Base-by-base conservation (phyloP, 1,140 invertebrate genomes). In the Chironomus tepperi region DNA sequence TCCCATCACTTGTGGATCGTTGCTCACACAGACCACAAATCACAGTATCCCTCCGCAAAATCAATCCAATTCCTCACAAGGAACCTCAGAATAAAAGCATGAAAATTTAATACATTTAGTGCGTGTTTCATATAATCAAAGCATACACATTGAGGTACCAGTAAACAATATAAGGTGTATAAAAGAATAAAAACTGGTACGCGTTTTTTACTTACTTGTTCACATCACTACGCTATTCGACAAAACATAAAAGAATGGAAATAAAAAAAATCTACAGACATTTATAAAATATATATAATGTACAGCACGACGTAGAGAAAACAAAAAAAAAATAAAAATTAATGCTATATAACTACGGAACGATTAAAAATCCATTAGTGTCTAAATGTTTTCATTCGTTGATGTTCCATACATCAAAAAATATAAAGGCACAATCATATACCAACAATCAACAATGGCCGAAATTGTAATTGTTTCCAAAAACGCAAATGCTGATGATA, bases 401-500 rank as follows among this genome's bases (percentile, higher is more conserved):
- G 47, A 57, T 57, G 47, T 57, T 57, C 47, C 47, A 57, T 57
- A 57, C 47, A 57, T 57, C 47, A 57, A n/a, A 57, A 12, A 34
- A 34, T n/a, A 15, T 57, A 5, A 15, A 57, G 47, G 47, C 12
- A 34, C 24, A 47, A 47, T 47, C 43, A 57, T 57, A 57, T 57
- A 12, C 43, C 43, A 12, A 15, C 47, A 57, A 57, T 57, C 47
- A 57, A 57, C 47, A 57, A 57, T 57, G 47, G 47, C 47, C 47
- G 70, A 42, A 73, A 34, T 73, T 73, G 34, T 73, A 73, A 34
- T 73, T 73, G 34, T 73, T 73, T 42, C 70, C 70, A 73, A 73
- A 34, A 42, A 73, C 21, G 70, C 70, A 73, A 73, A 24, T 21
- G 7, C 15, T 73, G 34, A 73, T 15, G 34, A 67, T 18, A n/a